Percentiles rank a stretch among this genome's conserved stretches.
Conservation (phyloP, 2,113 vertebrate species). For the Manacus vitellinus region DNA sequence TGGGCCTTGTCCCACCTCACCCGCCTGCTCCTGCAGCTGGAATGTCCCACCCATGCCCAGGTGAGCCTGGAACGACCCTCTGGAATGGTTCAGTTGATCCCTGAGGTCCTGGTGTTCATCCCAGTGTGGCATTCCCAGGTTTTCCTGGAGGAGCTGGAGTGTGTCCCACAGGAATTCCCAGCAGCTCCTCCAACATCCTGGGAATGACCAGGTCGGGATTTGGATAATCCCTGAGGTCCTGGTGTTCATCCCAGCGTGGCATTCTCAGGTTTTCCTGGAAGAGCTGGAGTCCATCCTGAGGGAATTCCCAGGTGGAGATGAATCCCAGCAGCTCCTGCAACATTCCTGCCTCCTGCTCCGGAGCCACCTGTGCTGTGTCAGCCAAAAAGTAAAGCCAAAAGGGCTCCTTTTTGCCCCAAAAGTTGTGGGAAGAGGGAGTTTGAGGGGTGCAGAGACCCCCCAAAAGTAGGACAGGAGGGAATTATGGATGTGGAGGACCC, state of each 20-base stretch:
- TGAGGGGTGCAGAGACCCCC: no score
- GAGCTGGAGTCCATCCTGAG: slow-evolving; percentile 73
- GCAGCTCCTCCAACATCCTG: no score
- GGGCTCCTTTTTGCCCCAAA: no score
- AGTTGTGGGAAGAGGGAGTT: no score
- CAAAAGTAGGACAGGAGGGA: no score
- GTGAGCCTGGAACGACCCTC: slow-evolving; percentile 49
- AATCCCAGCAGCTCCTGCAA: slow-evolving; percentile 68
- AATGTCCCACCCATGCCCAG: slow-evolving; percentile 80
- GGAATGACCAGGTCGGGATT: no score
- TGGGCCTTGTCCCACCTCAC: slow-evolving; percentile 78
- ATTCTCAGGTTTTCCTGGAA: slow-evolving; percentile 70
- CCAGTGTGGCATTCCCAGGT: background rate
- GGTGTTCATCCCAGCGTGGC: no score
- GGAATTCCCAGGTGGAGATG: background rate
- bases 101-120: rapidly evolving
- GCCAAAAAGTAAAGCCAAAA: slow-evolving; percentile 65
- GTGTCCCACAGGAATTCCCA: no score
- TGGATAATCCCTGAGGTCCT: no score
- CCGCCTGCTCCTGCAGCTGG: slow-evolving; percentile 81
- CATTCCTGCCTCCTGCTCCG: slow-evolving; percentile 74
- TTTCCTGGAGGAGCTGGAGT: no score
- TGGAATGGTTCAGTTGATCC: no score
- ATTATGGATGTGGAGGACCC: no score
- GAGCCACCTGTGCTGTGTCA: slow-evolving; percentile 77